Conservation (phyloP, 2,113 vertebrate genomes). For the Cyprinodon variegatus region DNA sequence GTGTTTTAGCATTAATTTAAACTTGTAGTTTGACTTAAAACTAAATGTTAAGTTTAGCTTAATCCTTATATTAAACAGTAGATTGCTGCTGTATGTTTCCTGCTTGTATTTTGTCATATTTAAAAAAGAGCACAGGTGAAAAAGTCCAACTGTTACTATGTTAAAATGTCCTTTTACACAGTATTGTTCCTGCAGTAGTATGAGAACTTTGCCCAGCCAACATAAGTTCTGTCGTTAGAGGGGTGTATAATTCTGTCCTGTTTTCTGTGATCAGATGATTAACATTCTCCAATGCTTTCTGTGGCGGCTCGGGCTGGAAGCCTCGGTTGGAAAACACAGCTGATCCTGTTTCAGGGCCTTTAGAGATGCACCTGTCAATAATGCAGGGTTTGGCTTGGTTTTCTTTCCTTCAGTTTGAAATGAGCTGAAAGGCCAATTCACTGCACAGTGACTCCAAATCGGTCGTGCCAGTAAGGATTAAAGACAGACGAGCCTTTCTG, state of each 20-base stretch:
- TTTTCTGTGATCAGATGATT: slow-evolving; percentile 26
- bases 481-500: slow-evolving; percentile 57
- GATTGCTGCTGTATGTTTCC: neutral
- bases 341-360: slow-evolving; percentile 35
- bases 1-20: neutral
- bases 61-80: neutral
- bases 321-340: slow-evolving; percentile 9
- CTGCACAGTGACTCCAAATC: slow-evolving; percentile 69
- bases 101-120: neutral
- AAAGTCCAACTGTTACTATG: neutral
- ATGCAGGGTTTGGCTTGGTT: slow-evolving; percentile 21
- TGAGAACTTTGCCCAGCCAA: neutral
- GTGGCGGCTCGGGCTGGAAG: slow-evolving; percentile 31
- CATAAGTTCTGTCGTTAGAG: neutral
- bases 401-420: slow-evolving; percentile 12
- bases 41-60: neutral
- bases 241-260: neutral
- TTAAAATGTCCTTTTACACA: neutral
- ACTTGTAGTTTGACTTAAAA: neutral
- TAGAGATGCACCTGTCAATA: slow-evolving; percentile 37
- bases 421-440: slow-evolving; percentile 51
- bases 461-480: slow-evolving; percentile 60
- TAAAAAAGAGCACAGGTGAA: neutral
- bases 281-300: slow-evolving; percentile 24
- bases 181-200: neutral